Conservation (phyloP, 2,888 invertebrate genomes). For the Dasypogon diadema region DNA sequence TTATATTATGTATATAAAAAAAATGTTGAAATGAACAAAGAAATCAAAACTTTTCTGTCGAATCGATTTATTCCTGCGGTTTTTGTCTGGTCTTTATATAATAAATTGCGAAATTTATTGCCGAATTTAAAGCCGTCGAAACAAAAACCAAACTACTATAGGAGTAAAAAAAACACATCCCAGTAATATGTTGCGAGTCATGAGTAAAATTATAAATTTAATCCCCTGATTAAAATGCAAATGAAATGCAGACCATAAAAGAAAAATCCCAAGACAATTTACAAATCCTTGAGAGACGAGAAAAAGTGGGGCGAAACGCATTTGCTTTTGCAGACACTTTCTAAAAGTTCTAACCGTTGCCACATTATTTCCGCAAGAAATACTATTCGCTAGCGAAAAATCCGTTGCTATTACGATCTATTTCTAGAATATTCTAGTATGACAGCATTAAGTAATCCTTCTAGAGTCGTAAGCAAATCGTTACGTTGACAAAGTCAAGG, state of each 20-base stretch:
- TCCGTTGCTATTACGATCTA: not conserved
- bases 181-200: too few relatives aligned
- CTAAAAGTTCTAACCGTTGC: not conserved
- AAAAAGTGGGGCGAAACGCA: not conserved
- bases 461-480: not conserved
- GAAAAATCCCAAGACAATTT: not conserved
- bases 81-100: too few relatives aligned
- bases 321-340: not conserved
- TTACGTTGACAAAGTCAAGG: conserved; percentile 20
- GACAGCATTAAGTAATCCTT: not conserved
- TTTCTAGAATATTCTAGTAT: conserved; percentile 3
- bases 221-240: not conserved
- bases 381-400: not conserved
- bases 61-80: too few relatives aligned
- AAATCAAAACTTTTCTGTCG: too few relatives aligned
- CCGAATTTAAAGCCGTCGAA: too few relatives aligned
- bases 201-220: too few relatives aligned
- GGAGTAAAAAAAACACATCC: too few relatives aligned
- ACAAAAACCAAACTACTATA: too few relatives aligned
- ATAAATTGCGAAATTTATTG: too few relatives aligned
- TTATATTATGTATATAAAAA: too few relatives aligned
- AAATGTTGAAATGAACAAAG: too few relatives aligned
- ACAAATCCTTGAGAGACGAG: not conserved
- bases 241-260: not conserved
- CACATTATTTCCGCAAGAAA: not conserved